Evolutionary conservation across 1,140 invertebrate genomes (phyloP), one percentile per base, ranked within the genome.

Genomic region (Tyrophagus putrescentiae): DNA sequence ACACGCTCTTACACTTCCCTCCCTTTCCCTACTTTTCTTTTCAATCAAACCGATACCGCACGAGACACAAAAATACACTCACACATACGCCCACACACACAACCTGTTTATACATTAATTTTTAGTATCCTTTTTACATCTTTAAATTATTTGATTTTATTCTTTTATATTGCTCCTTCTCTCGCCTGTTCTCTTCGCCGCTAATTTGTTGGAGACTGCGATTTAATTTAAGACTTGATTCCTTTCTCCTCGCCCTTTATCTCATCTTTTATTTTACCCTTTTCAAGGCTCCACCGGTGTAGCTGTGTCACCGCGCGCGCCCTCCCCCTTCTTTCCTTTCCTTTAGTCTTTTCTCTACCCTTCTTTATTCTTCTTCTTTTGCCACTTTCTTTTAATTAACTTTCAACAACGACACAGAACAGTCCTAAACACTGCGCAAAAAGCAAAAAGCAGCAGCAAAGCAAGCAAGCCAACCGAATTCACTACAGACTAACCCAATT

Each of bases 141-240:
- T 7, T 48, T 48, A 7, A 48, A 48, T 48, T 48, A 48, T 48
- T 48, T 48, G 18, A 48, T 48, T 48, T 48, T 48, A 25, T 25
- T 48, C 21, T 39, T 13, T 21, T 39, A 39, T 39, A 13, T 39
- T 13, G 21, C 13, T 39, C 13, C 21, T 39, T 13, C 36, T 39
- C 36, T 13, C 21, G 36, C 36, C 21, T 39, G 13, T 39, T 25
- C 31, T 48, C 23, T 48, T 48, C 31, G 45, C 13, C 7, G 31
- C 23, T 7, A 21, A 48, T 48, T 48, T 48, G 7, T 7, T 48
- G 23, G 7, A 48, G 23, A 25, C 21, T 9, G 13, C 23, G 31
- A 9, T 21, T 13, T 48, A 21, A 21, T 13, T 18, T 18, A 48
- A 21, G 21, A 7, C 9, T 48, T 7, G 31, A 18, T 21, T 9